Conservation (phyloP, 2,888 invertebrate genomes). For the Mystacides longicornis region DNA sequence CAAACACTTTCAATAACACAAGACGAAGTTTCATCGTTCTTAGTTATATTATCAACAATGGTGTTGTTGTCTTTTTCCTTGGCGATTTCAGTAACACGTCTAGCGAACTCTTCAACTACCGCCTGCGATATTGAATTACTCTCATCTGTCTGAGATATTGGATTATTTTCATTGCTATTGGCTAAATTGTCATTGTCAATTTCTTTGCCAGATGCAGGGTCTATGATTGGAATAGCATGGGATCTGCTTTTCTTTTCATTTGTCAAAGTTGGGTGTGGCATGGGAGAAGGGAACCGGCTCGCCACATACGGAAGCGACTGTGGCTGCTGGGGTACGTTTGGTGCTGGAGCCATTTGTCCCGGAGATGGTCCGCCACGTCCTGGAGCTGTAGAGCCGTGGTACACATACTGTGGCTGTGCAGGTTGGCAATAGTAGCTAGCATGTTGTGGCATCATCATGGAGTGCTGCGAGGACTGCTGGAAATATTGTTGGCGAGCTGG, state of each 20-base stretch:
- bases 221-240: constrained; percentile 17
- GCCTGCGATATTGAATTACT: constrained; percentile 30
- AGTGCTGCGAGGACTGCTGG: constrained; percentile 8
- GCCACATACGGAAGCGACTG: constrained; percentile 33
- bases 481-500: constrained; percentile 11
- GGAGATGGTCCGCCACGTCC: constrained; percentile 1
- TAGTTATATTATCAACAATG: not conserved
- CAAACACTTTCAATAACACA: not conserved
- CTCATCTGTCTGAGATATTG: constrained; percentile 27
- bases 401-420: constrained; percentile 10
- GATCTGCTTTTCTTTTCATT: constrained; percentile 11
- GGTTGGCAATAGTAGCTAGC: constrained; percentile 5
- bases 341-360: constrained; percentile 34
- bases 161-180: not conserved
- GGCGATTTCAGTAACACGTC: constrained; percentile 34
- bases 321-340: constrained; percentile 34
- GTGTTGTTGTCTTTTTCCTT: constrained; percentile 26
- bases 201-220: constrained; percentile 30
- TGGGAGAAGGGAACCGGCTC: constrained; percentile 35
- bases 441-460: constrained; percentile 9
- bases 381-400: not conserved
- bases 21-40: not conserved
- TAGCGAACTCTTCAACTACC: constrained; percentile 36
- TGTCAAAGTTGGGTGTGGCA: constrained; percentile 36
- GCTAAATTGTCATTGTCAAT: constrained; percentile 25